These are phyloP conservation scores for Lottia scabra DNA, from an alignment of 2,888 invertebrate genomes.

Conservation along the genomic window DNA sequence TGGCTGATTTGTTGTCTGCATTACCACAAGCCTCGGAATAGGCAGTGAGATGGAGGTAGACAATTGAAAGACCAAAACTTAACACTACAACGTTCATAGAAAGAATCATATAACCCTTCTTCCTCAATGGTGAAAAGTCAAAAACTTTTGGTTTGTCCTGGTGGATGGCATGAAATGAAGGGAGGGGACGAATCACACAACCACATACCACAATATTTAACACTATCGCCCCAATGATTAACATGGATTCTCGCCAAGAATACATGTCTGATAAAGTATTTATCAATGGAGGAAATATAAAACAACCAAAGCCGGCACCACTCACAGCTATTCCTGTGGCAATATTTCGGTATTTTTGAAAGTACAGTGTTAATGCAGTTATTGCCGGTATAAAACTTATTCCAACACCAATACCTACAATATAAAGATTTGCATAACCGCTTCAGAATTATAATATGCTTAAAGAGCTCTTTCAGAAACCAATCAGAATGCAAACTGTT, in stretches of 20 bases:
- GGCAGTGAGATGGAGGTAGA: slow-evolving; percentile 48
- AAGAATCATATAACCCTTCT: slow-evolving; percentile 37
- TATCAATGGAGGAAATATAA: slow-evolving; percentile 47
- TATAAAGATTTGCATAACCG: slow-evolving; percentile 13
- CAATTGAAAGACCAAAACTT: slow-evolving; percentile 45
- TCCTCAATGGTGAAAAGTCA: slow-evolving; percentile 40
- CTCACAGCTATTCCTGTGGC: slow-evolving; percentile 50
- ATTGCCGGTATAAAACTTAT: slow-evolving; percentile 47
- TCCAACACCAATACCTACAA: slow-evolving; percentile 51
- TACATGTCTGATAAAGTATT: slow-evolving; percentile 36
- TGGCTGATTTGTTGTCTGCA: slow-evolving; percentile 32
- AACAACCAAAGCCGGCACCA: slow-evolving; percentile 52
- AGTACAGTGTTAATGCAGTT: slow-evolving; percentile 45
- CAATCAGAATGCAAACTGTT: too few species aligned
- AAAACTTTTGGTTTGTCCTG: slow-evolving; percentile 32
- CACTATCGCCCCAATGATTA: slow-evolving; percentile 41
- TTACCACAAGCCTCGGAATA: slow-evolving; percentile 37
- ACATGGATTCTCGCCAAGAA: slow-evolving; percentile 46
- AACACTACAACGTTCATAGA: slow-evolving; percentile 44
- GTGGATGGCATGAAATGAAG: slow-evolving; percentile 20
- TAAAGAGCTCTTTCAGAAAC: too few species aligned
- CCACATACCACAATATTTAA: slow-evolving; percentile 47
- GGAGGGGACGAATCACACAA: slow-evolving; percentile 40
- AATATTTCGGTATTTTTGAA: slow-evolving; percentile 39
- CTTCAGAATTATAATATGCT: too few species aligned